These are phyloP conservation scores for Xenopus borealis DNA, from an alignment of 2,113 vertebrate species.

Conservation along the genomic window DNA sequence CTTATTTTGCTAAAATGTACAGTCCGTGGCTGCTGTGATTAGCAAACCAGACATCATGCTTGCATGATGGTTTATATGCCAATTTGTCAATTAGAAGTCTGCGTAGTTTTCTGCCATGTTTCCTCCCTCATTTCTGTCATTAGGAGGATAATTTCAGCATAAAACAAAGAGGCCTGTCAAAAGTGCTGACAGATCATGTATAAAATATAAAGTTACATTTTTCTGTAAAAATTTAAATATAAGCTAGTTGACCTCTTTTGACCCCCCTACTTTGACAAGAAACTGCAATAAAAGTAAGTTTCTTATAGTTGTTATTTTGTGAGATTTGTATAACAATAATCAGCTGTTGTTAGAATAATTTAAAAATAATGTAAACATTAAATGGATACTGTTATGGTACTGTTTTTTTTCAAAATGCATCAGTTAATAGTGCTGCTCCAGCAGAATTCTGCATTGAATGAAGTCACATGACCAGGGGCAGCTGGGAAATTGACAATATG, in stretches of 20 bases:
- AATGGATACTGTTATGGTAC: no score
- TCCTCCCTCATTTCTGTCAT: slow-evolving; percentile 28
- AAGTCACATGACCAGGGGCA: no score
- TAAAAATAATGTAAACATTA: no score
- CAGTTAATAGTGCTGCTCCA: no score
- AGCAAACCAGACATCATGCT: slow-evolving; percentile 18
- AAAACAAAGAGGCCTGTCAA: slow-evolving; percentile 20
- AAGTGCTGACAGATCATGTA: slow-evolving; percentile 21
- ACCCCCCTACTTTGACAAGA: background rate
- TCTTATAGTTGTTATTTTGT: background rate
- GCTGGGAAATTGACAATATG: no score
- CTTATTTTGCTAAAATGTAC: no score
- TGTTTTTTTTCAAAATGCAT: no score
- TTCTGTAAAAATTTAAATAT: slow-evolving; percentile 9
- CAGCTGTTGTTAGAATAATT: no score
- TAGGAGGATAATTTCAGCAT: slow-evolving; percentile 17
- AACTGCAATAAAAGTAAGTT: background rate
- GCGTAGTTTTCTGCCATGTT: slow-evolving; percentile 10
- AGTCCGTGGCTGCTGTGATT: no score
- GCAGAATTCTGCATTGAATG: no score
- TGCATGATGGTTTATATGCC: slow-evolving; percentile 19
- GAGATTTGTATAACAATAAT: no score
- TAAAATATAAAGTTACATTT: slow-evolving; percentile 7
- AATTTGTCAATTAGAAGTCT: slow-evolving; percentile 32
- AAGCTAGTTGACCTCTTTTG: slow-evolving; percentile 15